Percentiles rank a stretch among this genome's conserved stretches.
phyloP scores from a whole-genome alignment of 1,140 invertebrate genomes.

The Drosophila pallidifrons region DNA sequence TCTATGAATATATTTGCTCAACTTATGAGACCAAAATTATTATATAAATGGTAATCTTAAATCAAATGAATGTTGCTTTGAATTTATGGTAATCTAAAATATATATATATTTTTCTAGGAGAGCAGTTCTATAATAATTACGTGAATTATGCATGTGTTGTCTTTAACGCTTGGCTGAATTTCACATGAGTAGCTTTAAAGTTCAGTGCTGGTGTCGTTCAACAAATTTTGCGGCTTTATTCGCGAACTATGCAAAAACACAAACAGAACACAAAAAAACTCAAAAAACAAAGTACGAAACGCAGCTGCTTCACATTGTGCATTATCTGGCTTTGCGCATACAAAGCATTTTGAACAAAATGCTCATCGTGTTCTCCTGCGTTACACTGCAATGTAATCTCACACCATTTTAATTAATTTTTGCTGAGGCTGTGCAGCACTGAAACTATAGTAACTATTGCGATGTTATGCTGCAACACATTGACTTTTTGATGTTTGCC shows the following conservation, averaged over 20 bases:
- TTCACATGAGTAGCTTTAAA: not conserved
- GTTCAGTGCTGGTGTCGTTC: not conserved
- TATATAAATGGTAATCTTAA: too few relatives aligned
- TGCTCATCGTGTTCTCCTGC: not conserved
- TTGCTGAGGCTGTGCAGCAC: conserved; percentile 12
- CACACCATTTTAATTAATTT: conserved; percentile 47
- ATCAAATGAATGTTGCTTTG: too few relatives aligned
- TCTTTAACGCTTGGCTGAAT: not conserved
- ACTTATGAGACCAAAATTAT: too few relatives aligned
- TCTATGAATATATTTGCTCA: too few relatives aligned
- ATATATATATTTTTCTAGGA: too few relatives aligned
- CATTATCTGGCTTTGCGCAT: not conserved
- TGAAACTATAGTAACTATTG: conserved; percentile 32
- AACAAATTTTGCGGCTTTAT: conserved; percentile 15
- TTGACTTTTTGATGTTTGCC: not conserved
- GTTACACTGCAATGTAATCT: not conserved
- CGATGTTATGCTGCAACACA: conserved; percentile 1
- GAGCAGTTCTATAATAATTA: too few relatives aligned
- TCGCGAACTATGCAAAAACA: not conserved
- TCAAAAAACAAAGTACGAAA: not conserved
- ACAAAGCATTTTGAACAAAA: conserved; percentile 5
- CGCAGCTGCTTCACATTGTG: not conserved
- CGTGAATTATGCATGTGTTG: not conserved
- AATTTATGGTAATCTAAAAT: too few relatives aligned
- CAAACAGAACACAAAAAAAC: not conserved